These are phyloP conservation scores for Antigone vipio DNA, from an alignment of 2,113 vertebrate genomes.

Conservation along the genomic window DNA sequence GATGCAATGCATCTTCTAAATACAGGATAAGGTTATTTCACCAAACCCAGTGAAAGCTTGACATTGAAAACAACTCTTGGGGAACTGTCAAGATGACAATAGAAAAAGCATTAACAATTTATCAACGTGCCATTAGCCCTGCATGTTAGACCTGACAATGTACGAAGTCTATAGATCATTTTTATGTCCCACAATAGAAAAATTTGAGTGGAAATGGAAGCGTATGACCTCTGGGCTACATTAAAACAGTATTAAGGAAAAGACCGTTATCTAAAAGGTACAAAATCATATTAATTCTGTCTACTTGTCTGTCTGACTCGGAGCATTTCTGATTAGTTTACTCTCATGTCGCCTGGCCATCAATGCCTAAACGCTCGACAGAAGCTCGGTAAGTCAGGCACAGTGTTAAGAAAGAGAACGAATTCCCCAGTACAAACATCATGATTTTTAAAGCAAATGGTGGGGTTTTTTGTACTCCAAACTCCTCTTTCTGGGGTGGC, in stretches of 20 bases:
- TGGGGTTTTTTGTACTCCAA: too few relatives aligned
- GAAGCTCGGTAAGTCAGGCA: background rate
- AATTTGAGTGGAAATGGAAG: background rate
- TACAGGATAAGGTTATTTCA: background rate
- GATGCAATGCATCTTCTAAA: background rate
- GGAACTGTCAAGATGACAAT: background rate
- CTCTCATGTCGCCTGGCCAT: background rate
- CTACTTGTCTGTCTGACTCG: background rate
- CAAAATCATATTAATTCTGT: background rate
- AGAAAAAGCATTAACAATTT: background rate
- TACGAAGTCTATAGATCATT: background rate
- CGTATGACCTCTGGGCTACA: background rate
- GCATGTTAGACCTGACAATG: background rate
- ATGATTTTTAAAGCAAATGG: background rate
- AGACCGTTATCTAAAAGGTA: background rate
- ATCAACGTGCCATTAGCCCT: conserved; percentile 11
- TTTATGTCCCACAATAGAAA: background rate
- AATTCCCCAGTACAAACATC: background rate
- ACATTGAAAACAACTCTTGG: background rate
- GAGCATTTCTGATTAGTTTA: background rate
- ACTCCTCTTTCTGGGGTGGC: background rate
- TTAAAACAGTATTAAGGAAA: background rate
- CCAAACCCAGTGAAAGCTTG: background rate
- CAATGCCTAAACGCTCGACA: fast-evolving
- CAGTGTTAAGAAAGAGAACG: fast-evolving